Evolutionary conservation across 2,797 vertebrate genomes (phyloP), one percentile per base, ranked within the genome.

Genomic region (Buphagus erythrorhynchus): DNA sequence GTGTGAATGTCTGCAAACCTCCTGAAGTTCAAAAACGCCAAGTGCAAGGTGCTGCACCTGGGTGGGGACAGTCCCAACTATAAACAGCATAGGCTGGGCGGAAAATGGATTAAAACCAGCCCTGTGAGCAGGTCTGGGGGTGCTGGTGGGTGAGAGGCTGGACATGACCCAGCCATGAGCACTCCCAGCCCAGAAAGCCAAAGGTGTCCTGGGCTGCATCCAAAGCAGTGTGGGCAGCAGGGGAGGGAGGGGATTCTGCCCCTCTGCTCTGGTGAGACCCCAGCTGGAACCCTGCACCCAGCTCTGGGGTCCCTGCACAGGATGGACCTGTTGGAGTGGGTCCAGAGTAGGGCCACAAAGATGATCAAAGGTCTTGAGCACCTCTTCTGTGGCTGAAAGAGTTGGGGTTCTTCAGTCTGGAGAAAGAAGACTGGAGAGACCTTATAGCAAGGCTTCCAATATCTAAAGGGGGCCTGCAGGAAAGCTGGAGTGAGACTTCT

Each of bases 191-290:
- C 57, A 48, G 36, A 38, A 38, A 38, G 36, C 36, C 36, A 38
- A 38, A 38, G 10, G 10, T 38, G 36, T 38, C 36, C 38, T 38
- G 38, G 38, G 38, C 38, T 38, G 38, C 38, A 43, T 14, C n/a
- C n/a, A 78, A 6, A 78, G 36, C 12, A 63, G 18, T 0, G 0
- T 29, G 51, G n/a, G 0, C 43, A 65, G 51, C n/a, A 51, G 58
- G 43, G 16, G 2, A 63, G 36, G 18, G 58, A 36, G 36, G 8
- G 43, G 5, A 57, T 49, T 63, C 42, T 86, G 43, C 6, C 3
- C n/a, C n/a, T n/a, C n/a, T n/a, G n/a, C n/a, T n/a, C n/a, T n/a
- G n/a, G n/a, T n/a, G n/a, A n/a, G n/a, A n/a, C n/a, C n/a, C 18
- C n/a, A n/a, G 15, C 9, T 20, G 36, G 51, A 51, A 13, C 13